These are phyloP conservation scores for Lagocephalus sceleratus DNA, from an alignment of 2,797 vertebrate species.

Conservation along the genomic window DNA sequence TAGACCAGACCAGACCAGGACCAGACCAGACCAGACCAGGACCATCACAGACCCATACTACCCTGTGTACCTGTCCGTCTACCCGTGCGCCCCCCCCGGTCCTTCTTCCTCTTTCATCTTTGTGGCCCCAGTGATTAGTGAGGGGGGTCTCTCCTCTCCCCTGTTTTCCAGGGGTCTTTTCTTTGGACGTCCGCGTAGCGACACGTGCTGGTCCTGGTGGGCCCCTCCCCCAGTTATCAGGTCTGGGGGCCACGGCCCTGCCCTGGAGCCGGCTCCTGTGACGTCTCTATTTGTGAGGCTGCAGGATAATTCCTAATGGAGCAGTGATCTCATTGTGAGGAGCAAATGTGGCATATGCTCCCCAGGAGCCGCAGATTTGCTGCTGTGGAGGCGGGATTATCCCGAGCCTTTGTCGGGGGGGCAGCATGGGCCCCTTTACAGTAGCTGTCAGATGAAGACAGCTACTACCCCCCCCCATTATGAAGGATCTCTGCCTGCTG, in stretches of 20 bases:
- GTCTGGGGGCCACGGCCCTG: no score
- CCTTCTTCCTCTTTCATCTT: no score
- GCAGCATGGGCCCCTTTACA: constrained; percentile 60
- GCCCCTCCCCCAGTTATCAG: no score
- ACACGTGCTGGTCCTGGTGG: no score
- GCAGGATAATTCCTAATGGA: constrained; percentile 34
- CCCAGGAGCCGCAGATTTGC: constrained; percentile 54
- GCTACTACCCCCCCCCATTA: constrained; percentile 38
- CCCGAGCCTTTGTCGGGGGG: constrained; percentile 46
- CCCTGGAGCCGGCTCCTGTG: no score
- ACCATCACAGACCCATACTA: no score
- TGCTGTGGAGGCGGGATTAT: constrained; percentile 61
- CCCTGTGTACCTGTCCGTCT: constrained; percentile 57
- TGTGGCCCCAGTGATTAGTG: no score
- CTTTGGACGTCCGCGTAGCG: no score
- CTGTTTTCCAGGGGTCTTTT: no score
- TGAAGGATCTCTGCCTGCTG: constrained; percentile 54
- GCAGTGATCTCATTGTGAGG: constrained; percentile 27
- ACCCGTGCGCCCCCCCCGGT: constrained; percentile 37
- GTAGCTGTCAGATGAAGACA: constrained; percentile 57
- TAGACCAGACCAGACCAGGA: no score
- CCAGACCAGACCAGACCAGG: no score
- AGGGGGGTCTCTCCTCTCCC: no score
- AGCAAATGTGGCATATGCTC: constrained; percentile 50
- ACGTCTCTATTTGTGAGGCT: constrained; percentile 13